phyloP scores from a whole-genome alignment of 2,113 vertebrate species.

The Zootoca vivipara region DNA sequence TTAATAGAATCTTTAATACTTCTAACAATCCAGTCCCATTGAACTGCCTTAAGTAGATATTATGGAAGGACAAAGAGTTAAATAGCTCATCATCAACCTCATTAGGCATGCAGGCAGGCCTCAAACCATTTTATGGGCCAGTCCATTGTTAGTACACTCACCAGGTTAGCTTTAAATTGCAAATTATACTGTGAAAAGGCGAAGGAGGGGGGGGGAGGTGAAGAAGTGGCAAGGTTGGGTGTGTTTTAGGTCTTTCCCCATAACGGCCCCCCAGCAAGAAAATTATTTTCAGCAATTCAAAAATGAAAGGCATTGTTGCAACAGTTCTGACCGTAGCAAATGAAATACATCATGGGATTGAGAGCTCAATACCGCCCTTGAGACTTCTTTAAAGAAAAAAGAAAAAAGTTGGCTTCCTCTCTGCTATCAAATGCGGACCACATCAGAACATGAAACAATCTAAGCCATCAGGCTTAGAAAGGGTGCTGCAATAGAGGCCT shows the following conservation, averaged over 20 bases:
- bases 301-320: slow-evolving; percentile 89
- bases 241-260: too few species aligned
- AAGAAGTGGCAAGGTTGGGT: slow-evolving; percentile 40
- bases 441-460: slow-evolving; percentile 69
- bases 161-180: slow-evolving; percentile 99
- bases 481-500: slow-evolving; percentile 56
- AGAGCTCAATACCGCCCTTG: slow-evolving; percentile 84
- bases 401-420: slow-evolving; percentile 7
- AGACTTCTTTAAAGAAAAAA: slow-evolving; percentile 13
- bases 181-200: slow-evolving; percentile 95
- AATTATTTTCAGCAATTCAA: slow-evolving; percentile 89
- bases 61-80: slow-evolving; percentile 95
- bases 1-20: slow-evolving; percentile 98
- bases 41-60: slow-evolving; percentile 99
- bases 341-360: slow-evolving; percentile 89
- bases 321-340: slow-evolving; percentile 90
- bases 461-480: slow-evolving; percentile 66
- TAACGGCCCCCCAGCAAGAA: slow-evolving; percentile 79
- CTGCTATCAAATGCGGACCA: slow-evolving; percentile 52
- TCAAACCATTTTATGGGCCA: slow-evolving; percentile 88
- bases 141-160: slow-evolving; percentile 91
- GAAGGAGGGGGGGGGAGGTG: slow-evolving; percentile 51
- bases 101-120: slow-evolving; percentile 89
- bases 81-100: slow-evolving; percentile 97
- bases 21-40: slow-evolving; percentile 94